Evolutionary conservation across 1,140 invertebrate species (phyloP).

Genomic region (Philotrypesis tridentata): DNA sequence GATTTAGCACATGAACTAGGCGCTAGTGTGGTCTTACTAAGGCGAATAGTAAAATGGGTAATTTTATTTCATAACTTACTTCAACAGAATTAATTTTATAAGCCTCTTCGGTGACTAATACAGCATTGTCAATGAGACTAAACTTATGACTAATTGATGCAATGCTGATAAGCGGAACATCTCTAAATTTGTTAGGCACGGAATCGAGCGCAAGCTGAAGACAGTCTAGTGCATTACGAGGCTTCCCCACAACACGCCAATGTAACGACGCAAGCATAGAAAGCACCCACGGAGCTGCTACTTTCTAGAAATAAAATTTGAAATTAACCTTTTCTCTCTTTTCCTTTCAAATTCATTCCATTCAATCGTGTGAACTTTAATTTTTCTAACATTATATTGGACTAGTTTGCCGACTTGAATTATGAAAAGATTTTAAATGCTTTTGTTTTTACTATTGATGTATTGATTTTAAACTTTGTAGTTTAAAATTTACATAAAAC

Average conservation of each 20-base stretch:
- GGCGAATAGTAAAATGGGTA: slow-evolving; percentile 42
- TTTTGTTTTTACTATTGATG: too few species aligned
- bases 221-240: slow-evolving; percentile 78
- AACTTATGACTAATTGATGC: slow-evolving; percentile 79
- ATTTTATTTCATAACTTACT: slow-evolving; percentile 67
- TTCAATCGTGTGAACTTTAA: too few species aligned
- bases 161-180: slow-evolving; percentile 78
- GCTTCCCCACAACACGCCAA: slow-evolving; percentile 79
- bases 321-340: neutral
- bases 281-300: slow-evolving; percentile 80
- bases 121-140: slow-evolving; percentile 78
- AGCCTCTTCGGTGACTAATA: slow-evolving; percentile 76
- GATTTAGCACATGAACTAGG: too few species aligned
- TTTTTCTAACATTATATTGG: neutral
- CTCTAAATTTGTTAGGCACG: slow-evolving; percentile 73
- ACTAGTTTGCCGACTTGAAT: too few species aligned
- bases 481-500: neutral
- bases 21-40: too few species aligned
- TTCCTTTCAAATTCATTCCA: too few species aligned
- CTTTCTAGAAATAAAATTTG: slow-evolving; percentile 72
- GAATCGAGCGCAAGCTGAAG: slow-evolving; percentile 75
- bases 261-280: slow-evolving; percentile 80
- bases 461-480: neutral
- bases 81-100: slow-evolving; percentile 77
- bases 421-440: too few species aligned